Evolutionary conservation across 2,113 vertebrate genomes (phyloP), one percentile per base, ranked within the genome.

Genomic region (Rhodinocichla rosea): DNA sequence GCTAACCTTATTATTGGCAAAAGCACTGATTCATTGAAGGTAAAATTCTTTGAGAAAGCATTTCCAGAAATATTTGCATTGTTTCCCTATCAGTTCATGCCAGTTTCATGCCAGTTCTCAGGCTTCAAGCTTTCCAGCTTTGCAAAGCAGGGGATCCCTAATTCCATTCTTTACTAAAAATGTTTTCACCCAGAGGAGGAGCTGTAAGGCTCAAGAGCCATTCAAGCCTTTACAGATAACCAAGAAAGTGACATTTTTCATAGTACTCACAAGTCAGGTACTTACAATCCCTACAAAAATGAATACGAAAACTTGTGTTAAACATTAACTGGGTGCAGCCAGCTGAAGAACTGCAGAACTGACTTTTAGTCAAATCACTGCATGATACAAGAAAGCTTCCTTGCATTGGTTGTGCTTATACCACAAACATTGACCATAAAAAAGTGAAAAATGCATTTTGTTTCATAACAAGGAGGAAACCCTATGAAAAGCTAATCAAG

Each of bases 31-130:
- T 96, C 33, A 26, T 50, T 94, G 49, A 59, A 77, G 28, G 67
- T 16, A 88, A 89, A 91, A 91, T 57, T 40, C 53, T 75, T 82
- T 87, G 52, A 76, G 67, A 94, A 94, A 73, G 4, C 4, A 56
- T 88, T 97, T 95, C 45, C 67, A 88, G 82, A 85, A 90, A 73
- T 87, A 76, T 73, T 88, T 94, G 33, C 40, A 92, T 96, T 94
- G 92, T 96, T 94, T 89, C 77, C 42, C 17, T 91, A 81, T 78
- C 80, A 53, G 56, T 78, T 93, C 33, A 12, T 81, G 60, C 57
- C 39, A 70, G 37, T 88, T 92, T 74, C 50, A 55, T 88, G 68
- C 68, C 76, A 81, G 33, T 94, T 93, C 86, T 95, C 92, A 96
- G 83, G 68, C 56, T 92, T 77, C 35, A 73, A 74, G 32, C 14